These are phyloP conservation scores for Grallaria varia DNA, from an alignment of 2,113 vertebrate genomes.

Conservation along the genomic window DNA sequence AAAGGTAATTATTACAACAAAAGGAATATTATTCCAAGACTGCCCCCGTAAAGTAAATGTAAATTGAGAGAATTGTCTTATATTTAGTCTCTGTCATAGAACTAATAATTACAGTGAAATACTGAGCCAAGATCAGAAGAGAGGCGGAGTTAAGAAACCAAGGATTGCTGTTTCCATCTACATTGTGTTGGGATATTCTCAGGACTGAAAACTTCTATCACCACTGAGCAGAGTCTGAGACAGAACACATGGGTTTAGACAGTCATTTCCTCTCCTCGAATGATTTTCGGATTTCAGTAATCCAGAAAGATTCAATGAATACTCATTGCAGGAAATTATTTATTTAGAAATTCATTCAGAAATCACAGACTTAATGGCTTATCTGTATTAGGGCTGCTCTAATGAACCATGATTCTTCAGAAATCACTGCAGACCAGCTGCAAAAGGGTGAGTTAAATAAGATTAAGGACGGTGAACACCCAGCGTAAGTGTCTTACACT, in stretches of 20 bases:
- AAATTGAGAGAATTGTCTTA: constrained; percentile 49
- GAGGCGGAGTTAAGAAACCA: constrained; percentile 41
- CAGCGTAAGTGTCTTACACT: background rate
- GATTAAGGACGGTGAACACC: background rate
- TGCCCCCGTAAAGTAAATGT: constrained; percentile 39
- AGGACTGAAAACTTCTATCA: background rate
- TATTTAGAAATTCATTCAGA: constrained; percentile 39
- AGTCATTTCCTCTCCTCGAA: constrained; percentile 52
- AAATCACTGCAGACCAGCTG: background rate
- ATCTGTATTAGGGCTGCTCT: background rate
- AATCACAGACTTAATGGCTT: background rate
- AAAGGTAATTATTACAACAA: background rate
- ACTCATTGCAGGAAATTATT: background rate
- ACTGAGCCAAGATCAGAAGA: constrained; percentile 45
- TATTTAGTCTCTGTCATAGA: constrained; percentile 59
- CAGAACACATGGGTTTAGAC: background rate
- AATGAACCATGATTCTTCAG: background rate
- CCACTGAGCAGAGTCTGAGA: background rate
- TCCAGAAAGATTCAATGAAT: background rate
- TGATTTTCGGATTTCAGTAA: constrained; percentile 52
- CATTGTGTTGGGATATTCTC: background rate
- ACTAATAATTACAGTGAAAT: constrained; percentile 64
- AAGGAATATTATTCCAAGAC: constrained; percentile 21
- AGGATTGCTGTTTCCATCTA: background rate
- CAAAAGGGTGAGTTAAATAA: background rate